Evolutionary conservation across 1,140 invertebrate genomes (phyloP), one percentile per base, ranked within the genome.

Genomic region (Vanessa atalanta): DNA sequence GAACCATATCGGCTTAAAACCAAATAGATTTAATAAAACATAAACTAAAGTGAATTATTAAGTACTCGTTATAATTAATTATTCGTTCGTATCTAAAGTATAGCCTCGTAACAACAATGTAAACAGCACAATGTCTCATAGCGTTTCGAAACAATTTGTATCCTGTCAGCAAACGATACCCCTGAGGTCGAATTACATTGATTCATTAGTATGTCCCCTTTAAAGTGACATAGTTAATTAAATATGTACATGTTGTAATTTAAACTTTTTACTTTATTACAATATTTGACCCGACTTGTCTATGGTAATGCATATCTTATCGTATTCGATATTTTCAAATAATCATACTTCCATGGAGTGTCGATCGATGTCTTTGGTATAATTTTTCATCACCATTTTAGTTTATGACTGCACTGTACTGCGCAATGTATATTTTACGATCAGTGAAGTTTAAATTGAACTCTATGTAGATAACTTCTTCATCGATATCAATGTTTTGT

Each of bases 131-230:
- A 16, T 63, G 63, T 57, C 70, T 63, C 63, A 9, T 37, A 31
- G 72, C 23, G 72, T 66, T 37, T 47, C 23, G 50, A 72, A 75
- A 76, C 77, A 78, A 78, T 76, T 75, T 78, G 73, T 76, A 65
- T 61, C 53, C 63, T 65, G 77, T 79, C 77, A 76, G 48, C 73
- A 61, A 70, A 75, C 70, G 66, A 73, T 65, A 73, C 77, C 73
- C 77, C 12, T n/a, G 77, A 70, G 70, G 13, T 79, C 77, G 47
- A 75, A 76, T 79, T 76, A 79, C 77, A 76, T 76, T 76, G 77
- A 79, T 79, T 76, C 77, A 79, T 79, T 78, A 78, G 63, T 70
- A 55, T 51, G 47, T 26, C 53, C 64, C 63, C 53, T 70, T 70
- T 72, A 72, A 31, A 48, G 43, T 72, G 70, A 68, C 73, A 51